Base-by-base conservation (phyloP, 1,140 invertebrate genomes). In the Saccostrea cuccullata region DNA sequence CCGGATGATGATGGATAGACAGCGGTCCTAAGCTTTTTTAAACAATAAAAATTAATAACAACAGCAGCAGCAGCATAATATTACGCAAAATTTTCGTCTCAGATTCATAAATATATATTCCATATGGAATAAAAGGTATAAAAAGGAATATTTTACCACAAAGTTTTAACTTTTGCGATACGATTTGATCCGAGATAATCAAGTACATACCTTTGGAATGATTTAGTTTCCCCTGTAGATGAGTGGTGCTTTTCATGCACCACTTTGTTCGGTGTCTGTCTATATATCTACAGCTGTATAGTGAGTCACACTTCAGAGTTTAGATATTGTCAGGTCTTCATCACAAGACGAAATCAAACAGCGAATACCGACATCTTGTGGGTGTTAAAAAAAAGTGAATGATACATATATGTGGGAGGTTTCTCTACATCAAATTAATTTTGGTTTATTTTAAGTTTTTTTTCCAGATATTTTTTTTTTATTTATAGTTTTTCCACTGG, bases 321-420 rank as follows among this genome's bases (percentile, higher is more conserved):
- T 30, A 77, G 70, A 77, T 77, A 26, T 30, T 77, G 70, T 77
- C 70, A 77, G 70, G 70, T 30, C 70, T 36, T 77, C 70, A 77
- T 77, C 70, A 77, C 70, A 15, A 15, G 70, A 30, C 30, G 15
- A 77, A 36, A 77, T 77, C 70, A 30, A 77, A 77, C 26, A 26
- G 30, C 15, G 13, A 15, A 6, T 17, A 36, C 13, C 23, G 12
- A 26, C 26, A 77, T 36, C 12, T 30, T 26, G 70, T 77, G 23
- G 26, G 70, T 20, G 58, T 47, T 47, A 47, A 47, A 47, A 47
- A 47, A 47, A 47, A 47, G 47, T 47, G 0, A 47, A 47, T 47
- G 47, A 47, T 47, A n/a, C n/a, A n/a, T n/a, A n/a, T n/a, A 47
- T 47, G 47, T 47, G 47, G 17, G n/a, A 5, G 3, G 6, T 64